phyloP scores from a whole-genome alignment of 2,113 vertebrate genomes.

The Dipodomys ordii region DNA sequence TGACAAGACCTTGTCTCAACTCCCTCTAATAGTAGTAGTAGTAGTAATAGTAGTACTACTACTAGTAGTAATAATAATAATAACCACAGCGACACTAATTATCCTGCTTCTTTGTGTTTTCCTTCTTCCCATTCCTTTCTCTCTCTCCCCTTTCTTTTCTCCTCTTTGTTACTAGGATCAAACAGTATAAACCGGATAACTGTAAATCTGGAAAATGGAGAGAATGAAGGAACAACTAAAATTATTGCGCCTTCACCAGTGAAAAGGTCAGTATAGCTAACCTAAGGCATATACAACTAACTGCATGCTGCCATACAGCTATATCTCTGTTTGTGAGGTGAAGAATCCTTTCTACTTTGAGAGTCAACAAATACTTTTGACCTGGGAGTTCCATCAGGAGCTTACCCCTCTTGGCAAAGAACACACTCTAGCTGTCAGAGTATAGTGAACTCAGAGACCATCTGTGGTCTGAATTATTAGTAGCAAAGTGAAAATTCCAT shows the following conservation, averaged over 20 bases:
- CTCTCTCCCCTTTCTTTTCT: neutral
- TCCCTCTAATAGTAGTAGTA: no score
- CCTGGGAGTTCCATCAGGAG: neutral
- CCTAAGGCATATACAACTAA: neutral
- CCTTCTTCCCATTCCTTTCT: neutral
- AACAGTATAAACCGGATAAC: constrained; percentile 84
- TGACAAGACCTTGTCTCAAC: no score
- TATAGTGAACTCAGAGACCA: neutral
- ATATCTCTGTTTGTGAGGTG: neutral
- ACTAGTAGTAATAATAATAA: no score
- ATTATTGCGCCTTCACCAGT: constrained; percentile 88
- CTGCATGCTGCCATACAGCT: neutral
- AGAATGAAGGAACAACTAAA: constrained; percentile 89
- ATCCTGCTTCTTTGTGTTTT: neutral
- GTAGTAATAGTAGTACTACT: no score
- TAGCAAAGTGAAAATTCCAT: neutral
- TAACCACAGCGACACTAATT: no score
- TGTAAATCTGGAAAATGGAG: constrained; percentile 83
- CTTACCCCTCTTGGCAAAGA: neutral
- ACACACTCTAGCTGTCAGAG: neutral
- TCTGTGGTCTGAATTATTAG: neutral
- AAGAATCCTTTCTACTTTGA: neutral
- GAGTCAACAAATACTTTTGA: constrained; percentile 8
- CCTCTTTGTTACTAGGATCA: constrained; percentile 77
- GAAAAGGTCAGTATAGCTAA: constrained; percentile 86